A percentile compares a stretch with the other conserved stretches of the same genome.
Evolutionary conservation across 2,113 vertebrate species (phyloP).

Genomic region (Chlamydotis undulata): DNA sequence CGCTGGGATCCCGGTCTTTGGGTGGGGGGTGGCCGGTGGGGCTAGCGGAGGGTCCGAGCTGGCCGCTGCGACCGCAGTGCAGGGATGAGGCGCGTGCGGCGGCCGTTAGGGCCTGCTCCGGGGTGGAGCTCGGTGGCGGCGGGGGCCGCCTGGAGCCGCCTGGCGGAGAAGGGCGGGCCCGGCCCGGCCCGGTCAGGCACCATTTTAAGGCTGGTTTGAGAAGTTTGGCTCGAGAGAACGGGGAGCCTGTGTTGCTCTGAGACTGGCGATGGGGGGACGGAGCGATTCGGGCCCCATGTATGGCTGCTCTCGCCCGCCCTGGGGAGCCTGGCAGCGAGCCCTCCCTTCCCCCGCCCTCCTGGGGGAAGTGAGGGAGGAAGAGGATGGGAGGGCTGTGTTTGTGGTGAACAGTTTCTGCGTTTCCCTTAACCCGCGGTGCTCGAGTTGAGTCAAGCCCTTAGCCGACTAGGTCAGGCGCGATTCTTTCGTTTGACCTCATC

Average conservation of each 20-base stretch:
- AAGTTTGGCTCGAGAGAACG: not conserved
- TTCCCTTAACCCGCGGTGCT: not conserved
- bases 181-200: not conserved
- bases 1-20: not conserved
- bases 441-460: not conserved
- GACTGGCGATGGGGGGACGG: not conserved
- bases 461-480: not conserved
- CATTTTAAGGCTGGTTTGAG: not conserved
- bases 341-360: not conserved
- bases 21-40: not conserved
- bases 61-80: not conserved
- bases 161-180: not conserved
- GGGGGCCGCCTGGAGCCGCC: not conserved
- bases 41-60: not conserved
- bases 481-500: not conserved
- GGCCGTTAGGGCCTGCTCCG: not conserved
- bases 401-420: not conserved
- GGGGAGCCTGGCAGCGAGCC: not conserved
- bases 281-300: not conserved
- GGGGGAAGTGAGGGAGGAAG: not conserved
- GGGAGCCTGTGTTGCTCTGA: fast-evolving
- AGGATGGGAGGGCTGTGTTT: not conserved
- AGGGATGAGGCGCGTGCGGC: not conserved
- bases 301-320: not conserved
- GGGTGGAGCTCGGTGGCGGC: not conserved